phyloP scores from a whole-genome alignment of 2,113 vertebrate genomes.

The Glaucidium brasilianum region DNA sequence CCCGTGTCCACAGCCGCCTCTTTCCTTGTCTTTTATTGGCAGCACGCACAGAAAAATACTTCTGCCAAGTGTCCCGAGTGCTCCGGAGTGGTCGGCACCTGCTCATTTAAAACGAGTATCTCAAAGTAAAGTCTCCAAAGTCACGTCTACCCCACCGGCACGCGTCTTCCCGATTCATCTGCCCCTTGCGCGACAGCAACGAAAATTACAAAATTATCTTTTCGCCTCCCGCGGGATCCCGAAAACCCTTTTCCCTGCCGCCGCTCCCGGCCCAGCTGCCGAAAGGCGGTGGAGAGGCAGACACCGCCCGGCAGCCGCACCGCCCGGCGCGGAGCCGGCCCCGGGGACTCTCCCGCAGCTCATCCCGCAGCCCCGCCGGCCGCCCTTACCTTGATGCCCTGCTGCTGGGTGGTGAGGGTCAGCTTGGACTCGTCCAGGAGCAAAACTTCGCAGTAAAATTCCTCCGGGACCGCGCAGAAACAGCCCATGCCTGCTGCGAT shows the following conservation, averaged over 20 bases:
- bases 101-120: not conserved
- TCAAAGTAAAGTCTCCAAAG: not conserved
- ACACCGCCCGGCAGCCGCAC: not conserved
- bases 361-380: not conserved
- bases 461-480: slow-evolving; percentile 85
- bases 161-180: not conserved
- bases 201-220: not conserved
- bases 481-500: slow-evolving; percentile 81
- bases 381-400: slow-evolving; percentile 84
- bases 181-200: no score
- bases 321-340: not conserved
- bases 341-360: not conserved
- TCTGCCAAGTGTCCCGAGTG: not conserved
- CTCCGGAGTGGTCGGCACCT: not conserved
- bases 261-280: not conserved
- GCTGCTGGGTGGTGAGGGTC: slow-evolving; percentile 81
- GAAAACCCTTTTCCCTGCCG: not conserved
- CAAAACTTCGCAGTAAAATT: slow-evolving; percentile 92
- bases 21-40: not conserved
- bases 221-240: not conserved
- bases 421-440: slow-evolving; percentile 89
- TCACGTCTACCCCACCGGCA: not conserved
- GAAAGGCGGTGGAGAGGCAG: not conserved
- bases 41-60: not conserved
- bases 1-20: not conserved